Base-by-base conservation (phyloP, 2,888 invertebrate genomes). In the Aspidiotus rigidus region DNA sequence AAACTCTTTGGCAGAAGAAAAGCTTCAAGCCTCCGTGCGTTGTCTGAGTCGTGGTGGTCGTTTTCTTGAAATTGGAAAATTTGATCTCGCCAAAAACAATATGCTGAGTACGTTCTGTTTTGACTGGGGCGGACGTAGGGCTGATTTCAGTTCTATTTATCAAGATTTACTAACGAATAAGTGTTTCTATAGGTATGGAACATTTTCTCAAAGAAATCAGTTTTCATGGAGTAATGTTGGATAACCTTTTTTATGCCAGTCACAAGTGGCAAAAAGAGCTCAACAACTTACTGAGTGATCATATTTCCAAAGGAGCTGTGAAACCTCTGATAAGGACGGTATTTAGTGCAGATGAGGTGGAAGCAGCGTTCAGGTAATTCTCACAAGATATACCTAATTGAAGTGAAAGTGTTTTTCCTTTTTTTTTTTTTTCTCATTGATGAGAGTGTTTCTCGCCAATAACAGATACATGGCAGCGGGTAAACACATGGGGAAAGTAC, bases 1-100 rank as follows among this genome's bases (percentile, higher is more conserved):
- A 8, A 98, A 98, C 78, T 95, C 94, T 0, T 79, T 98, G 57
- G 86, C 95, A 0, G 95, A 93, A 75, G 95, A 97, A 61, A 96
- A 96, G 78, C 81, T 96, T 0, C 83, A 84, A 75, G 89, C 86
- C 0, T 86, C 86, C 0, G 77, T 85, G 0, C 79, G 85, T 3
- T 87, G 86, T 73, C 77, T 87, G 11, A 83, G 81, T 0, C 73
- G 73, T 2, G 80, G 81, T 0, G 86, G 92, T 10, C 81, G 86
- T 70, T 93, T 93, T 78, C 77, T 92, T 62, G 92, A 93, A 79
- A 92, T 93, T 72, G 92, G 93, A 59, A 93, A 92, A 79, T 88
- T 86, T 75, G 92, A 93, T 78, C 79, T 92, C 75, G 83, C 85
- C 0, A 81, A 80, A 69, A 86, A 93, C 76, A 86, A 78, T 73